Conservation (phyloP, 2,888 invertebrate genomes). For the Epirrita christyi region DNA sequence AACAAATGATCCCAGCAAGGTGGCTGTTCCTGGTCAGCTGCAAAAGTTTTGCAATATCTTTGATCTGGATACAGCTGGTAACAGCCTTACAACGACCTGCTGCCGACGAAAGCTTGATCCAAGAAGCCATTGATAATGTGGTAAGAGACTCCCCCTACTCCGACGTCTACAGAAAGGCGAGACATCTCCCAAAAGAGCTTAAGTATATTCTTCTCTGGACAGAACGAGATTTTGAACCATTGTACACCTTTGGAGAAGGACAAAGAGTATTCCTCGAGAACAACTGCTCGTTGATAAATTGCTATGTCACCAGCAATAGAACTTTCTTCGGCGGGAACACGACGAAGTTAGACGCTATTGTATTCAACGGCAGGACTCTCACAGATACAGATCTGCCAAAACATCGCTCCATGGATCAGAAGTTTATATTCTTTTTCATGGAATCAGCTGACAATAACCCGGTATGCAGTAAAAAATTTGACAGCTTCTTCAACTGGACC, state of each 20-base stretch:
- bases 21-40: no score
- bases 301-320: constrained; percentile 61
- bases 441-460: constrained; percentile 72
- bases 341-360: constrained; percentile 63
- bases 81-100: no score
- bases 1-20: no score
- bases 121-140: no score
- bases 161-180: no score
- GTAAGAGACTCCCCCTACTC: no score
- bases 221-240: constrained; percentile 52
- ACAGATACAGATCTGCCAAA: constrained; percentile 47
- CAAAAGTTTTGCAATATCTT: no score
- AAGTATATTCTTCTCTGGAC: constrained; percentile 68
- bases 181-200: no score
- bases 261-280: constrained; percentile 60
- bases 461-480: constrained; percentile 54
- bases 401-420: constrained; percentile 57
- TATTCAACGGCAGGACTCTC: constrained; percentile 63
- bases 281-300: constrained; percentile 63
- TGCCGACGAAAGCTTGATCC: no score
- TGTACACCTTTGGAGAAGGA: constrained; percentile 56
- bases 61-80: no score
- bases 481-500: constrained; percentile 74
- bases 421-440: constrained; percentile 68
- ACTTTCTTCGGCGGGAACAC: constrained; percentile 55